Evolutionary conservation across 92 coral and sea anemone genomes (phyloP), one percentile per base, ranked within the genome.

Genomic region (Pocillopora meandrina): DNA sequence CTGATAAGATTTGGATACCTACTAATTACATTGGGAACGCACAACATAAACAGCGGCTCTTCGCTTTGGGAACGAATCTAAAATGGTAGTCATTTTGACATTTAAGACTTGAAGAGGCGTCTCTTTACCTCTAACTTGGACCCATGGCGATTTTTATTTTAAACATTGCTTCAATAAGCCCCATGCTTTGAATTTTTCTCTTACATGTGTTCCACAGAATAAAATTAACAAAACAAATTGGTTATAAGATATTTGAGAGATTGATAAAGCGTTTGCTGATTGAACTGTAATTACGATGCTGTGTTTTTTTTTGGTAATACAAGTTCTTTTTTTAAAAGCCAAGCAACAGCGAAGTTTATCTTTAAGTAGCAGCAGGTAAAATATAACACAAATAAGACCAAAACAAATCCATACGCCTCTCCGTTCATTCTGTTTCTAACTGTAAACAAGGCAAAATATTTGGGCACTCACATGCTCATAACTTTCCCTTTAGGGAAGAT

Each of bases 361-460:
- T 72, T 82, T 83, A 21, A 64, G 64, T 47, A 49, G 74, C 80
- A 74, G 86, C 72, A 62, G 86, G 86, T 35, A 62, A 73, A 73
- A 42, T 82, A 60, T 47, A 62, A 73, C 72, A 42, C 56, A 17
- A 31, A 59, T 62, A 47, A 14, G 56, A 6, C 19, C 52, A 72
- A 31, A 62, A 64, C 49, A 73, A 49, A 49, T 63, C 72, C 78
- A n/a, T 35, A 58, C n/a, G n/a, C 59, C 47, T 60, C 61, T 73
- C 63, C 72, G 72, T 14, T 66, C 65, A 73, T 62, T 65, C 79
- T 73, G 77, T 81, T 57, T 70, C 60, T 31, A 81, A 81, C 34
- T 76, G 69, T 81, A 81, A 81, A 81, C 85, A 70, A 58, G 85
- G 34, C 70, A 78, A 76, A 80, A 75, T 88, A 81, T 88, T 84